phyloP scores from a whole-genome alignment of 2,797 vertebrate genomes.

The Xenentodon cancila region DNA sequence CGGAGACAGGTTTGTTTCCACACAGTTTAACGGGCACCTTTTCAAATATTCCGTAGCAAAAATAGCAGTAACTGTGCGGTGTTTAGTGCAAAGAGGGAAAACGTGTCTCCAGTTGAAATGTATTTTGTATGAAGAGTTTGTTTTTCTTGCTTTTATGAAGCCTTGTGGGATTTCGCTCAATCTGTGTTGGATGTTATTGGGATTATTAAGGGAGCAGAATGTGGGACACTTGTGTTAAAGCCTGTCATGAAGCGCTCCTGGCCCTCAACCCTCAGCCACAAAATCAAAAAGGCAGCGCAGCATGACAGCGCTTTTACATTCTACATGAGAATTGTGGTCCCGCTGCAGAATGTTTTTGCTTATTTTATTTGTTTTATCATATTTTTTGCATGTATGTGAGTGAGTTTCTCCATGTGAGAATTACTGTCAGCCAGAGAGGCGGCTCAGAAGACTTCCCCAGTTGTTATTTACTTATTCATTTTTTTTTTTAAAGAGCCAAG shows the following conservation, averaged over 20 bases:
- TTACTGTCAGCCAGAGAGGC: slow-evolving; percentile 28
- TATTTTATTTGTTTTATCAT: not conserved
- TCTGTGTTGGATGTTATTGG: slow-evolving; percentile 16
- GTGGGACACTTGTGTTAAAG: slow-evolving; percentile 17
- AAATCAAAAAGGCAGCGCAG: slow-evolving; percentile 29
- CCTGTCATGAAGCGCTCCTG: slow-evolving; percentile 24
- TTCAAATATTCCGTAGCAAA: not conserved
- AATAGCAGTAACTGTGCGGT: not conserved
- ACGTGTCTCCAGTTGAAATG: not conserved
- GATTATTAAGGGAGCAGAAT: slow-evolving; percentile 17
- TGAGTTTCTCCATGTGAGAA: slow-evolving; percentile 5
- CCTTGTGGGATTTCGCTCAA: slow-evolving; percentile 8
- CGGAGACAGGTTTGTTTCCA: slow-evolving; percentile 88
- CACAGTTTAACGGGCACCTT: slow-evolving; percentile 1
- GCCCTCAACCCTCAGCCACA: slow-evolving; percentile 22
- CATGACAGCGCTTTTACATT: slow-evolving; percentile 26
- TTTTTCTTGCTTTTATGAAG: slow-evolving; percentile 5
- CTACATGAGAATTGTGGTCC: slow-evolving; percentile 18
- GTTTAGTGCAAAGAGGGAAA: slow-evolving; percentile 4
- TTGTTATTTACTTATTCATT: slow-evolving; percentile 62
- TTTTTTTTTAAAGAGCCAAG: slow-evolving; percentile 36
- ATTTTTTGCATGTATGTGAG: not conserved
- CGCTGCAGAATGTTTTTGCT: slow-evolving; percentile 17
- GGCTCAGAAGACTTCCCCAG: slow-evolving; percentile 31
- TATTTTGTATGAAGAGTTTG: not conserved